Evolutionary conservation across 2,888 invertebrate genomes (phyloP).

Genomic region (Entomobrya proxima): DNA sequence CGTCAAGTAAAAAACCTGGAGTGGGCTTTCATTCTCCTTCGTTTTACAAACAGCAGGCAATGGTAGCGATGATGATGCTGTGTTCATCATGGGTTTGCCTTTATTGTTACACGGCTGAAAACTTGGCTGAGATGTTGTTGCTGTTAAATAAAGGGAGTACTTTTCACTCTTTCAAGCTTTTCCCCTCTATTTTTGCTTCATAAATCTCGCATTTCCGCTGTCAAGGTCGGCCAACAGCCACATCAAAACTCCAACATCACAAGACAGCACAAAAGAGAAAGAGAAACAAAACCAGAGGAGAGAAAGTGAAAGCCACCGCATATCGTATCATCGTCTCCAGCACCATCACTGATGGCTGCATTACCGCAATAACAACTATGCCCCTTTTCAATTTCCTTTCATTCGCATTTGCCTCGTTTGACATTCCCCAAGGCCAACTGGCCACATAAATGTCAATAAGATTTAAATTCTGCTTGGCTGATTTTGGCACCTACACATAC

Average conservation of each 20-base stretch:
- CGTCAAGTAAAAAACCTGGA: neutral
- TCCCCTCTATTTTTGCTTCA: conserved; percentile 20
- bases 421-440: no score
- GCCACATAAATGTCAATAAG: no score
- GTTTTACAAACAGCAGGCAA: neutral
- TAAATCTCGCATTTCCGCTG: conserved; percentile 48
- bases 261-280: neutral
- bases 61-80: neutral
- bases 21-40: neutral
- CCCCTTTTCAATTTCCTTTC: neutral
- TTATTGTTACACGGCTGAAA: no score
- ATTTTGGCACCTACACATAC: no score
- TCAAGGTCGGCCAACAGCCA: conserved; percentile 27
- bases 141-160: neutral
- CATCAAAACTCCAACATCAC: conserved; percentile 32
- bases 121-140: no score
- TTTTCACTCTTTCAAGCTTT: neutral
- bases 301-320: neutral
- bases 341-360: neutral
- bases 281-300: neutral
- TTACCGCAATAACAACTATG: neutral
- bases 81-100: no score
- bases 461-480: no score
- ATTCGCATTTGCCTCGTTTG: no score
- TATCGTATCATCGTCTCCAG: neutral